These are phyloP conservation scores for Enteromius radiatus DNA, from an alignment of 2,797 vertebrate genomes.

Conservation along the genomic window DNA sequence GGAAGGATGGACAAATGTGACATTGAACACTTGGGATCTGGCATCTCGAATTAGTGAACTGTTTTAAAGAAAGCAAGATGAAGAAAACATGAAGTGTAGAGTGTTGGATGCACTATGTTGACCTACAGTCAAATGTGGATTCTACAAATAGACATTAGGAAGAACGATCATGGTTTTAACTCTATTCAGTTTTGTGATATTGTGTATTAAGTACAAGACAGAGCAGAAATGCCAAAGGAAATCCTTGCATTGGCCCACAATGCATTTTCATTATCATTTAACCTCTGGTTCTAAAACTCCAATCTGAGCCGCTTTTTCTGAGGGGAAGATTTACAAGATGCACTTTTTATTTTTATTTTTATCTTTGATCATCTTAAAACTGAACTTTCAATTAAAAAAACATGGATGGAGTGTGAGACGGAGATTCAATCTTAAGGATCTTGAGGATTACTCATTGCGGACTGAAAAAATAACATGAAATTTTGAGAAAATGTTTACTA, in stretches of 20 bases:
- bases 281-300: slow-evolving; percentile 20
- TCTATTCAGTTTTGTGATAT: not conserved
- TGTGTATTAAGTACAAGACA: not conserved
- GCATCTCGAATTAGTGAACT: not conserved
- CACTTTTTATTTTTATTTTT: slow-evolving; percentile 57
- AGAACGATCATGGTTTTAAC: not conserved
- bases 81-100: not conserved
- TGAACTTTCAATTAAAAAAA: slow-evolving; percentile 24
- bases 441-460: slow-evolving; percentile 14
- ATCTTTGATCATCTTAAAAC: slow-evolving; percentile 10
- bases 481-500: slow-evolving; percentile 35
- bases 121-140: slow-evolving; percentile 1
- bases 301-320: slow-evolving; percentile 50
- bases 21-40: slow-evolving; percentile 4
- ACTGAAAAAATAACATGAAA: slow-evolving; percentile 23
- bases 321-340: slow-evolving; percentile 48
- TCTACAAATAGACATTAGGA: slow-evolving; percentile 19
- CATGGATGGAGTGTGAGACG: not conserved
- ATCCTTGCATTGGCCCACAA: not conserved
- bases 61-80: not conserved
- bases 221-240: slow-evolving; percentile 13
- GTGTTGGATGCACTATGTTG: slow-evolving; percentile 12
- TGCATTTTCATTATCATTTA: slow-evolving; percentile 10
- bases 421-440: slow-evolving; percentile 3
- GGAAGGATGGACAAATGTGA: not conserved